Conservation (phyloP, 2,888 invertebrate species). For the Euzetes globulus region DNA sequence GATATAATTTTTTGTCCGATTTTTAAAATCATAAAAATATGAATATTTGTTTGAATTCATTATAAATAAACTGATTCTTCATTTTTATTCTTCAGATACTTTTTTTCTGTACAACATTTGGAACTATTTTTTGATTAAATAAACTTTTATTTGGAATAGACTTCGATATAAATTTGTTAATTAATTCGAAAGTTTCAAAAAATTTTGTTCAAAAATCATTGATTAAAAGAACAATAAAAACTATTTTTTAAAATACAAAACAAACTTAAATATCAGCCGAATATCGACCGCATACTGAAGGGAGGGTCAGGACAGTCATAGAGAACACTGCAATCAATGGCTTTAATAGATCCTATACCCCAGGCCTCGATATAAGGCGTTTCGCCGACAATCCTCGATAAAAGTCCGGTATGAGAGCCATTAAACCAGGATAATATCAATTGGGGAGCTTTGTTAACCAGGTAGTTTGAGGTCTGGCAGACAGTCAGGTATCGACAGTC, state of each 20-base stretch:
- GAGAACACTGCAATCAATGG: background rate
- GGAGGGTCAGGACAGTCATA: background rate
- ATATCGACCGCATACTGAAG: background rate
- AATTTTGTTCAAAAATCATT: too few relatives aligned
- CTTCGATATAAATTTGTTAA: too few relatives aligned
- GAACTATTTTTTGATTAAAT: too few relatives aligned
- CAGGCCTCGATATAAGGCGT: constrained; percentile 23
- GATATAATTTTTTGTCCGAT: background rate
- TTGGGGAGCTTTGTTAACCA: background rate
- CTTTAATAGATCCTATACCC: background rate
- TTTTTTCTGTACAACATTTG: too few relatives aligned
- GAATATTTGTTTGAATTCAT: too few relatives aligned
- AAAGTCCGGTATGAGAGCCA: background rate
- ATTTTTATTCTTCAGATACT: too few relatives aligned
- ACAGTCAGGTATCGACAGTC: constrained; percentile 20
- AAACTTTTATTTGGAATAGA: too few relatives aligned
- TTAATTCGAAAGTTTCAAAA: too few relatives aligned
- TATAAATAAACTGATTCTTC: too few relatives aligned
- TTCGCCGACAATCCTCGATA: background rate
- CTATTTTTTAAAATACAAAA: background rate
- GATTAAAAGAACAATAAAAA: background rate
- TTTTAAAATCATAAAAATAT: too few relatives aligned
- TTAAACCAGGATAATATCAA: background rate
- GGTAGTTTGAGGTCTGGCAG: background rate
- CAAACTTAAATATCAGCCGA: background rate